Conservation (phyloP, 2,113 vertebrate species). For the Camelus bactrianus region DNA sequence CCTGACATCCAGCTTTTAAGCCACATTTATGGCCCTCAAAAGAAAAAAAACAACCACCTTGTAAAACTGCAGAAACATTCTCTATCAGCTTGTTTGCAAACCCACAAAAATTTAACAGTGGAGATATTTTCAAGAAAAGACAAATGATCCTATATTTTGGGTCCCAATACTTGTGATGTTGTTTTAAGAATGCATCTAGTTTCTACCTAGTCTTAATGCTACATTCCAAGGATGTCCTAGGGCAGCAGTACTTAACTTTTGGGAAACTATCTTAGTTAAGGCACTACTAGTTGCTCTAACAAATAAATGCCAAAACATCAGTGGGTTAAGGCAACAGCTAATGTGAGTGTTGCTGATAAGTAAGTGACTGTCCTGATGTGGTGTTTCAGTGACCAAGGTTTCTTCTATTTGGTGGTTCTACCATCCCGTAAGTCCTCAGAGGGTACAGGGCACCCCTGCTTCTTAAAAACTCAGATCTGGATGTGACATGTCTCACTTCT, state of each 20-base stretch:
- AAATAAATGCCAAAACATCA: not conserved
- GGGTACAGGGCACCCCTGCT: too few relatives aligned
- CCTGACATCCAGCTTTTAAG: not conserved
- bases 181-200: not conserved
- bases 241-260: not conserved
- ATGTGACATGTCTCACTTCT: not conserved
- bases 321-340: not conserved
- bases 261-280: not conserved
- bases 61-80: not conserved
- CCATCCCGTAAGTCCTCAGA: not conserved
- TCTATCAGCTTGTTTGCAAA: not conserved
- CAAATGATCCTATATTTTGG: not conserved
- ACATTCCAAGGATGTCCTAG: not conserved
- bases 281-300: not conserved
- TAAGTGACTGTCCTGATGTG: not conserved
- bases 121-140: not conserved
- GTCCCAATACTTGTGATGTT: not conserved
- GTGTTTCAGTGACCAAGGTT: not conserved
- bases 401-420: not conserved
- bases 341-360: not conserved
- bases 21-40: not conserved
- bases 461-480: not conserved
- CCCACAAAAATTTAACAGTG: not conserved
- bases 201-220: not conserved
- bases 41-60: not conserved